These are phyloP conservation scores for human (Homo sapiens) DNA, from an alignment of 2,113 vertebrate species.

Conservation along the genomic window GRCh38 chr19:52095501-52096000, in stretches of 20 bases:
- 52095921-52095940: too few relatives aligned
- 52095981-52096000: too few relatives aligned
- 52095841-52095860: too few relatives aligned
- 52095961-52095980: too few relatives aligned
- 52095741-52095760: not conserved
- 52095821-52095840: too few relatives aligned
- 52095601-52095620: not conserved
- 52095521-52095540: not conserved
- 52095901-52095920: too few relatives aligned
- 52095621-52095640: not conserved
- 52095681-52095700: too few relatives aligned
- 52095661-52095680: not conserved
- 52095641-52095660: not conserved
- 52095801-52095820: too few relatives aligned
- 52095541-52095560: not conserved
- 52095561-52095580: not conserved
- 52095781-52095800: not conserved
- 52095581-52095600: not conserved
- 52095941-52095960: too few relatives aligned
- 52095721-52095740: rapidly evolving
- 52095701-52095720: not conserved
- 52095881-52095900: too few relatives aligned
- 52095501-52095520: not conserved
- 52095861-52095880: not conserved
- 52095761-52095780: too few relatives aligned